Evolutionary conservation across 2,888 invertebrate species (phyloP), one percentile per base, ranked within the genome.

Genomic region (Epirrhoe tristata): DNA sequence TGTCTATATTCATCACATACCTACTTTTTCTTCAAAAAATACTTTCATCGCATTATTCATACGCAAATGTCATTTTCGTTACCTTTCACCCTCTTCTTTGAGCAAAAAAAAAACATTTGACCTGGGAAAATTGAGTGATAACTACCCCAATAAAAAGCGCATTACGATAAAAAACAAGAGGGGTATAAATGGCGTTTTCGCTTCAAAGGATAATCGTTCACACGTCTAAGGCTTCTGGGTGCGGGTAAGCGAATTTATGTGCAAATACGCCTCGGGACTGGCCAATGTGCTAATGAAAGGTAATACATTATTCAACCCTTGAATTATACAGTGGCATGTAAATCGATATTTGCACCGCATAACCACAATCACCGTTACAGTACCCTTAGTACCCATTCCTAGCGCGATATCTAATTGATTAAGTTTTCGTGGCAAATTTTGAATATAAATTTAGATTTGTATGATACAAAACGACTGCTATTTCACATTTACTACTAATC

Each of bases 261-360:
- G 93, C 91, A 92, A 93, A 93, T 92, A 91, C 88, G 88, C 86
- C 89, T 82, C 85, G 85, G 88, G 87, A 87, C 89, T 89, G 88
- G 86, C 90, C 90, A 89, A 90, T 92, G 92, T 92, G 92, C 92
- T 93, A 93, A 93, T 93, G 93, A 93, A 93, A 90, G 90, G 90
- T 88, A 87, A 93, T 93, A 93, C 93, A 93, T 93, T 92, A 93
- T 93, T 93, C 93, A 93, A 87, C 87, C 90, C 84, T 88, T 91
- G 91, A 92, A 93, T 92, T 93, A 93, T 91, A 92, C 93, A 91
- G 90, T 87, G 88, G 88, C 89, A 90, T 92, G 91, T 92, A 91
- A 92, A 93, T 93, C 92, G 91, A 93, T 92, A 93, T 90, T 90
- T 91, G 90, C 90, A 90, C 90, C 90, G 84, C 88, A 90, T 87